Evolutionary conservation across 2,888 invertebrate genomes (phyloP), one percentile per base, ranked within the genome.

Genomic region (Euzophera pinguis): DNA sequence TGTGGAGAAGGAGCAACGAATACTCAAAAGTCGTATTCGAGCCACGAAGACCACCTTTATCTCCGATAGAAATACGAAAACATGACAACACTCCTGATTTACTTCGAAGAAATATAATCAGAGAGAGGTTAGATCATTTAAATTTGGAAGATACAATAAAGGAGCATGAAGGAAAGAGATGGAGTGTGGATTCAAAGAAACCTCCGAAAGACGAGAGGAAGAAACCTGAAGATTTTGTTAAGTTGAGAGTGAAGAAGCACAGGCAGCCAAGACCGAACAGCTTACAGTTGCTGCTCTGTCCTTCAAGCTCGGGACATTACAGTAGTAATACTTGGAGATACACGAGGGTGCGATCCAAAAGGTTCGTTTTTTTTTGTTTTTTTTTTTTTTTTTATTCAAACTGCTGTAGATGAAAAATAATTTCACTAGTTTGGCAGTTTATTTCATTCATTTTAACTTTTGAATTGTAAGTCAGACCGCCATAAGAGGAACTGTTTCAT

Each of bases 1-100:
- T 90, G 13, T 90, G 89, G 89, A 80, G 90, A 35, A 75, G 87
- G 52, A 90, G 90, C 69, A 87, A 78, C 63, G 90, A 90, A 52
- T 90, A 86, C 62, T 83, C 88, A 37, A 90, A 88, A 68, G 81
- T 88, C 22, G 88, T 87, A n/a, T 90, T 88, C 69, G 88, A 87
- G 50, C 87, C 87, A 1, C 65, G 89, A 63, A 78, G 79, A 69
- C 88, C 87, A 1, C 84, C 86, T 1, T 67, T 75, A 2, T 86
- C 85, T 47, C 85, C 85, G 7, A 70, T 84, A 47, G 84, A 86
- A 64, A 72, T 79, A 34, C 74, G 84, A 35, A 79, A 62, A 56
- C 61, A 71, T 52, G 58, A 61, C 27, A 66, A 69, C 17, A 83
- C 86, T 5, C 88, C 88, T 7, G 90, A 90, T 55, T 62, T 89